A percentile compares a stretch with the other conserved stretches of the same genome.
Evolutionary conservation across 2,888 invertebrate species (phyloP).

Genomic region (Drosophila demipolita): DNA sequence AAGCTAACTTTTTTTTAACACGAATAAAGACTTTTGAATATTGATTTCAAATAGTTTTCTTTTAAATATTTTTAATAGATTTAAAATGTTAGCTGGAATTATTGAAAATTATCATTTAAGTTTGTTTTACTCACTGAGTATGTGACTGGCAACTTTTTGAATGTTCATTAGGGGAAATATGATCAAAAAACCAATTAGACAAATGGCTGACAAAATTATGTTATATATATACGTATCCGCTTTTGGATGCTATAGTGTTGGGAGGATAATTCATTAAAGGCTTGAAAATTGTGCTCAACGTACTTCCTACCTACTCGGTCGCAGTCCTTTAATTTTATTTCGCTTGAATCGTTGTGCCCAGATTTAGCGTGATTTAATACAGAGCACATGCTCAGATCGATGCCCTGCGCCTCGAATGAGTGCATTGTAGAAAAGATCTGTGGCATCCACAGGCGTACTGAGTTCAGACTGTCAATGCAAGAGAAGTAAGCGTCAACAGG

Average conservation of each 20-base stretch:
- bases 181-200: slow-evolving; percentile 51
- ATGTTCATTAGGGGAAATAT: slow-evolving; percentile 57
- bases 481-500: not conserved
- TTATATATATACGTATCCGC: slow-evolving; percentile 58
- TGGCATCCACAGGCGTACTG: slow-evolving; percentile 93
- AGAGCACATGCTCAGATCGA: slow-evolving; percentile 69
- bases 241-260: slow-evolving; percentile 40
- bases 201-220: slow-evolving; percentile 59
- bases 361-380: slow-evolving; percentile 66
- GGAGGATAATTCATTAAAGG: slow-evolving; percentile 56
- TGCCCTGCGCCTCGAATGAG: slow-evolving; percentile 81
- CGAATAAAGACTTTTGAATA: not conserved
- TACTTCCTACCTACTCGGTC: slow-evolving; percentile 62
- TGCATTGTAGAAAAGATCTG: slow-evolving; percentile 91
- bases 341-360: not conserved
- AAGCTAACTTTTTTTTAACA: not conserved
- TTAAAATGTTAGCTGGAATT: not conserved
- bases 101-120: not conserved
- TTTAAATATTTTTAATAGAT: not conserved
- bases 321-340: slow-evolving; percentile 38
- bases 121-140: slow-evolving; percentile 65
- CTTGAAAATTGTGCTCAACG: slow-evolving; percentile 22
- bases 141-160: slow-evolving; percentile 42
- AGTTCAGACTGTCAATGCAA: slow-evolving; percentile 88
- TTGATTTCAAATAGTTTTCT: not conserved